Percentiles rank a stretch among this genome's conserved stretches.
phyloP scores from a whole-genome alignment of 2,797 vertebrate species.

The Sebastiscus tertius region DNA sequence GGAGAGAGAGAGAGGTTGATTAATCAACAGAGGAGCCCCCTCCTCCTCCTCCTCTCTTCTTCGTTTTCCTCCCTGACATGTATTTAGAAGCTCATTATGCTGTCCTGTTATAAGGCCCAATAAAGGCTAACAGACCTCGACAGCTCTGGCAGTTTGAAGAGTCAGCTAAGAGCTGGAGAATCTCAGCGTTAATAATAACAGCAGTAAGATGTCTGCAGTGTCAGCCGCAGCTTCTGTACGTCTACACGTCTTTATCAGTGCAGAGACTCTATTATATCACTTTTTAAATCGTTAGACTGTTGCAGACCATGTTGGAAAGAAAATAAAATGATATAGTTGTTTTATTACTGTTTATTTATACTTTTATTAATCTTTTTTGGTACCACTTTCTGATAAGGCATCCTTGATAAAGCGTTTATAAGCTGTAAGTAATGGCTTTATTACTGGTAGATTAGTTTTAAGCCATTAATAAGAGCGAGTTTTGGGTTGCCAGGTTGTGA shows the following conservation, averaged over 20 bases:
- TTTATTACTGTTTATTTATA: not conserved
- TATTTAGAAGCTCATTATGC: conserved; percentile 81
- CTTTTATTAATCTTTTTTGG: not conserved
- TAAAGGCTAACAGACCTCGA: conserved; percentile 79
- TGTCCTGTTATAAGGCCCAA: conserved; percentile 68
- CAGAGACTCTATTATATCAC: not conserved
- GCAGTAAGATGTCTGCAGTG: conserved; percentile 30
- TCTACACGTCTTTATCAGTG: not conserved
- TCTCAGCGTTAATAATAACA: conserved; percentile 48
- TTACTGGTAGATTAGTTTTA: not conserved
- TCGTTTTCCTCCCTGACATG: conserved; percentile 60
- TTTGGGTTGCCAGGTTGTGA: not conserved
- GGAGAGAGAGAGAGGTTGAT: conserved; percentile 71
- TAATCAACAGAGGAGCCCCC: conserved; percentile 69
- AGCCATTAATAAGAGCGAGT: not conserved
- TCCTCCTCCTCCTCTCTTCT: not conserved
- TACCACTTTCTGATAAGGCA: not conserved
- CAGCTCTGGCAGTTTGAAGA: conserved; percentile 67
- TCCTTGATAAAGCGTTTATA: not conserved
- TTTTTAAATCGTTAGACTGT: not conserved
- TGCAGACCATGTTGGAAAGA: not conserved
- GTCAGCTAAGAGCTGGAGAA: conserved; percentile 55
- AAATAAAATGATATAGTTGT: not conserved
- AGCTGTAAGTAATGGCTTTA: not conserved
- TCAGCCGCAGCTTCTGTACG: conserved; percentile 2